Evolutionary conservation across 2,888 invertebrate genomes (phyloP), one percentile per base, ranked within the genome.

Genomic region (Drosophila villosipedis): DNA sequence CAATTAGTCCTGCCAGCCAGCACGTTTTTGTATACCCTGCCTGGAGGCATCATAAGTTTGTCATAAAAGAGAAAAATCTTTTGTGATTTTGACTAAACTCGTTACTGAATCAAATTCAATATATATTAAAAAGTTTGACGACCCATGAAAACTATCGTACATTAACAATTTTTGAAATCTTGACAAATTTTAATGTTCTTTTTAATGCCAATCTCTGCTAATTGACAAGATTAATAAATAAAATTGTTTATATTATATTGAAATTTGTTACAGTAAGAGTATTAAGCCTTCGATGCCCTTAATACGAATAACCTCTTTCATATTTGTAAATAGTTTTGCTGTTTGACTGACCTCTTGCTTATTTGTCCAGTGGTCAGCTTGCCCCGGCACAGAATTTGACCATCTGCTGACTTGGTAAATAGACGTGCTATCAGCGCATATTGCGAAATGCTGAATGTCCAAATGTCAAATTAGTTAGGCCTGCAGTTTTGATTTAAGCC

Each of bases 1-100:
- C 77, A 87, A 87, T 87, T 90, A 85, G 87, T 84, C 72, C 81
- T 68, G 62, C 50, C 25, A 49, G 59, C 28, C 53, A 58, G 49
- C 61, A 69, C 59, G 47, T 47, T 37, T 37, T 33, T 31, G 10
- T 16, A 64, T 67, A 55, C 67, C 41, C 80, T 64, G 9, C 19
- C 39, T 28, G 4, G 0, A 39, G 3, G 30, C 30, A 57, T 39
- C n/a, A 30, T 1, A 30, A 14, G 0, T 9, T n/a, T n/a, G 14
- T 9, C n/a, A 41, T n/a, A 16, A 4, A 25, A 16, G 0, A 39
- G 9, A n/a, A 1, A 3, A 12, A 3, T 35, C 6, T 6, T 25
- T 35, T 3, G 25, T 19, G 0, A 54, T 54, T 22, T 33, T 4
- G 0, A 25, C 22, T 25, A 4, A 37, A 0, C 1, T 1, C 19